A percentile compares a stretch with the other conserved stretches of the same genome.
Conservation (phyloP, 2,888 invertebrate species). For the Bellardia bayeri region DNA sequence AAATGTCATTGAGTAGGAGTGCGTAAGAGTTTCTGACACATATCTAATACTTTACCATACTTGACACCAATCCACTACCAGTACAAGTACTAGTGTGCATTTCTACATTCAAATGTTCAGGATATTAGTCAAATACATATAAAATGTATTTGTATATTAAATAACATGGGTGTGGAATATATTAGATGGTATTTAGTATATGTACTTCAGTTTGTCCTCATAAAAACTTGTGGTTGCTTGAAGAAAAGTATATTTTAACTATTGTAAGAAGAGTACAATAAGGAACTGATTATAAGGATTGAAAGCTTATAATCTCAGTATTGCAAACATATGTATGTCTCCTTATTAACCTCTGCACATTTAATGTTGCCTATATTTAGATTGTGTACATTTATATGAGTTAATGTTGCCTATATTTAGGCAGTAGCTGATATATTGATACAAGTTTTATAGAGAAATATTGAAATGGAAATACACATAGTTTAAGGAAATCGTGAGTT, state of each 20-base stretch:
- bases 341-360: no score
- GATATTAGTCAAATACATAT: no score
- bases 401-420: neutral
- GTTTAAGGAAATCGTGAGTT: no score
- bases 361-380: neutral
- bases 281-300: neutral
- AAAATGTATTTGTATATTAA: no score
- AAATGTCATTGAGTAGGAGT: conserved; percentile 17
- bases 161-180: neutral
- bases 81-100: neutral
- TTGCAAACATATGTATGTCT: neutral
- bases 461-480: no score
- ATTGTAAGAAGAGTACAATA: neutral
- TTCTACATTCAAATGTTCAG: neutral
- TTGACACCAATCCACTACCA: conserved; percentile 53
- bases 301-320: neutral
- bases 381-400: neutral
- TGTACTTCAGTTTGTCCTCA: neutral
- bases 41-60: conserved; percentile 59
- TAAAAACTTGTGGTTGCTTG: conserved; percentile 14
- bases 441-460: neutral
- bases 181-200: neutral
- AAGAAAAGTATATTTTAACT: conserved; percentile 1
- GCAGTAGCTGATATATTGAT: neutral
- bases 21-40: conserved; percentile 51